Conservation (phyloP, 2,113 vertebrate species). For the Hypanus sabinus region DNA sequence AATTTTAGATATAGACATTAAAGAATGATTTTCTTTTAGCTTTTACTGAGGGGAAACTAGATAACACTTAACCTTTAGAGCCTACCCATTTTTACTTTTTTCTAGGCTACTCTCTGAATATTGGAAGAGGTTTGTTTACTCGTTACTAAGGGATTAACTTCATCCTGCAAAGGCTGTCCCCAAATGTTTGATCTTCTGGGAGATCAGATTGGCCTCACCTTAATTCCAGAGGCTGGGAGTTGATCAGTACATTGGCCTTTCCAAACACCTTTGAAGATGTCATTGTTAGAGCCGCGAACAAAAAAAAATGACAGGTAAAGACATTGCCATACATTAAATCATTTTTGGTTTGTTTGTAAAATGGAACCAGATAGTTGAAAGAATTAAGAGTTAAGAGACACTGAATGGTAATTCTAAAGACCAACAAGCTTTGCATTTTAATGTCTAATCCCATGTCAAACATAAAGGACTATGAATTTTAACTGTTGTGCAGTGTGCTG, state of each 20-base stretch:
- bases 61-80: not conserved
- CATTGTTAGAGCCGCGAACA: slow-evolving; percentile 45
- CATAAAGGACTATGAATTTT: slow-evolving; percentile 60
- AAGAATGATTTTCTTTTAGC: not conserved
- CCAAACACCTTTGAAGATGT: slow-evolving; percentile 49
- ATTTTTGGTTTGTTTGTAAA: slow-evolving; percentile 57
- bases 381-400: slow-evolving; percentile 51
- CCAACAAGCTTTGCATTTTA: slow-evolving; percentile 47
- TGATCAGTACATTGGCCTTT: slow-evolving; percentile 45
- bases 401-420: slow-evolving; percentile 56
- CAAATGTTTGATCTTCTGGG: slow-evolving; percentile 15
- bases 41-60: not conserved
- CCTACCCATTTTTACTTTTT: not conserved
- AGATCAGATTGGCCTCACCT: slow-evolving; percentile 46
- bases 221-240: slow-evolving; percentile 48
- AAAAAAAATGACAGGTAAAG: slow-evolving; percentile 52
- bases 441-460: slow-evolving; percentile 64
- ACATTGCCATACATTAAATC: slow-evolving; percentile 55
- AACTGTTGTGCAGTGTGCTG: slow-evolving; percentile 57
- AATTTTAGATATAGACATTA: no score
- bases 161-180: not conserved
- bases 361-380: slow-evolving; percentile 51
- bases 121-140: slow-evolving; percentile 9
- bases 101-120: not conserved
- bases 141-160: not conserved